A percentile compares a stretch with the other conserved stretches of the same genome.
Evolutionary conservation across 2,888 invertebrate genomes (phyloP).

Genomic region (Eurytoma californica): DNA sequence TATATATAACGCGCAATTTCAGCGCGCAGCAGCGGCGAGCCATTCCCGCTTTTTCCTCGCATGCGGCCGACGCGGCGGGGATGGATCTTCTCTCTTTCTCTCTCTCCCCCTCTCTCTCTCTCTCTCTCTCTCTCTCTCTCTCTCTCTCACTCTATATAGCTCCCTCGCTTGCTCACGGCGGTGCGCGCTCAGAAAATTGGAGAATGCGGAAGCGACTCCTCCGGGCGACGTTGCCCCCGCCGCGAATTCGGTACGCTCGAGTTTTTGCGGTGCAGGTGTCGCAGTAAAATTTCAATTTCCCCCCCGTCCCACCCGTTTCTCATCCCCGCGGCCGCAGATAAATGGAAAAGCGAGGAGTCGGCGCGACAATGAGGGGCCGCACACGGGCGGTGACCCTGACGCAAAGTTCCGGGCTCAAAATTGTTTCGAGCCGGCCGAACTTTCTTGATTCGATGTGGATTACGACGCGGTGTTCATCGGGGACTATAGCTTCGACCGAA

Average conservation of each 20-base stretch:
- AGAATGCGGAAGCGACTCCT: conserved; percentile 31
- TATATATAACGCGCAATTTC: conserved; percentile 38
- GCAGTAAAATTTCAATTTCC: conserved; percentile 65
- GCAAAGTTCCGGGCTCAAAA: too few species aligned
- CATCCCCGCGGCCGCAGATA: neutral
- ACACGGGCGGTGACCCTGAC: too few species aligned
- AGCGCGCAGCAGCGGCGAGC: conserved; percentile 10
- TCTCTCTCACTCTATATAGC: too few species aligned
- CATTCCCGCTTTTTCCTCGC: conserved; percentile 20
- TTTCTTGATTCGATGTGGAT: too few species aligned
- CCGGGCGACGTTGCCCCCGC: neutral
- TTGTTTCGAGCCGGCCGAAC: too few species aligned
- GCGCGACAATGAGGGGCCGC: neutral
- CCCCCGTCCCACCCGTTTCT: conserved; percentile 32
- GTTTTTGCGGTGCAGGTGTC: conserved; percentile 57
- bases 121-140: too few species aligned
- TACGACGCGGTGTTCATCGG: too few species aligned
- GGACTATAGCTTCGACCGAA: too few species aligned
- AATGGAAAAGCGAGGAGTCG: conserved; percentile 4
- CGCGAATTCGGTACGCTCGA: conserved; percentile 27
- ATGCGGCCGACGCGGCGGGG: neutral
- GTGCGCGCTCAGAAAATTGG: conserved; percentile 41
- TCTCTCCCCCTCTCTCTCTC: too few species aligned
- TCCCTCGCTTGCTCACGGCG: neutral
- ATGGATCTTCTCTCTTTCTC: neutral